Evolutionary conservation across 2,888 invertebrate genomes (phyloP).

Genomic region (Cantharis rustica): DNA sequence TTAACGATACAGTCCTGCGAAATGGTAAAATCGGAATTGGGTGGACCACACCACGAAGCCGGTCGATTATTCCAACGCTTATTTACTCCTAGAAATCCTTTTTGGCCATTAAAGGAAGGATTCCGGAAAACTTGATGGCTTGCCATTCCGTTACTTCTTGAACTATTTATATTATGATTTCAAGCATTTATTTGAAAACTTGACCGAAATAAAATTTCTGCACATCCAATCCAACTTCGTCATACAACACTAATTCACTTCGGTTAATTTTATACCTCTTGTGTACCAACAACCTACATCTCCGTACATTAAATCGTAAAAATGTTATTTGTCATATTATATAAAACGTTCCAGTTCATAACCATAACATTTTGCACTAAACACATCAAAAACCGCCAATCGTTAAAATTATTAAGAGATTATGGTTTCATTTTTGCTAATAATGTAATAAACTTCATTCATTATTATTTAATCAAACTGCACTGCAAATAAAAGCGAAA

Average conservation of each 20-base stretch:
- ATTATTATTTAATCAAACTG: neutral
- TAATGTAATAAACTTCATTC: neutral
- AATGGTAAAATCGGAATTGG: slow-evolving; percentile 3
- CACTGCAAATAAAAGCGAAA: neutral
- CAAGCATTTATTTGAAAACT: neutral
- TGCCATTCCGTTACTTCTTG: slow-evolving; percentile 14
- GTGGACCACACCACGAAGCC: slow-evolving; percentile 50
- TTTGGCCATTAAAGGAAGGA: slow-evolving; percentile 31
- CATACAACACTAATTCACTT: neutral
- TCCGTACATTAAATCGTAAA: neutral
- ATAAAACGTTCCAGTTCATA: neutral
- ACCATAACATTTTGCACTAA: neutral
- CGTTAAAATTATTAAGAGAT: neutral
- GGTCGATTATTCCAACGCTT: slow-evolving; percentile 48
- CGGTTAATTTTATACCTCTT: neutral
- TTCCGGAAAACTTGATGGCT: slow-evolving; percentile 22
- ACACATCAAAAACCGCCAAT: neutral
- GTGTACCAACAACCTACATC: neutral
- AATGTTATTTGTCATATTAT: neutral
- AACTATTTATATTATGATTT: neutral
- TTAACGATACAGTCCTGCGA: slow-evolving; percentile 1
- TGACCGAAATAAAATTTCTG: neutral
- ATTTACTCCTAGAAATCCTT: slow-evolving; percentile 46
- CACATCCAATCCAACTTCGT: neutral
- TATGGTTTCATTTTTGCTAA: neutral